A percentile compares a stretch with the other conserved stretches of the same genome.
Conservation (phyloP, 2,797 vertebrate species). For the Pyrocephalus nanus region DNA sequence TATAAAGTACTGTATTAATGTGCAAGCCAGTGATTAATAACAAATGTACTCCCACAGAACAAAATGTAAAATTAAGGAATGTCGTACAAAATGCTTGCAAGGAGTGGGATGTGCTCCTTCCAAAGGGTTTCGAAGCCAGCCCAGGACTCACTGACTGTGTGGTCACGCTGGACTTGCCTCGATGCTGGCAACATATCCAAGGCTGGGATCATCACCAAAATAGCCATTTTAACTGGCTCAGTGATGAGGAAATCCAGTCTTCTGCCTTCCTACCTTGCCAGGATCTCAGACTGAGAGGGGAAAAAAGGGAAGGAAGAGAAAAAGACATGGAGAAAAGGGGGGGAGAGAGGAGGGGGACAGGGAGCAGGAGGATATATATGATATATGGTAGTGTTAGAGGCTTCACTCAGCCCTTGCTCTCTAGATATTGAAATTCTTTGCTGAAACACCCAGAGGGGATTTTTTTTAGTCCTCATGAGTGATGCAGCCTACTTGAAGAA, state of each 20-base stretch:
- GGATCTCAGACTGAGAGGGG: not conserved
- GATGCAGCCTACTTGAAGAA: not conserved
- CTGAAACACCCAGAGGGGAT: not conserved
- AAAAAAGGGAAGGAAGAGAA: not conserved
- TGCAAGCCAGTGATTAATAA: constrained; percentile 63
- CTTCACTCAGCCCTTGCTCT: not conserved
- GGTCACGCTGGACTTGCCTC: constrained; percentile 3
- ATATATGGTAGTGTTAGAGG: not conserved
- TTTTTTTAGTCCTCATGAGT: not conserved
- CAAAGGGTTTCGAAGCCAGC: not conserved
- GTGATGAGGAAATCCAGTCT: not conserved
- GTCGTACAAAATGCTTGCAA: not conserved
- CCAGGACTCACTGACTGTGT: constrained; percentile 5
- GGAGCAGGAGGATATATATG: no score
- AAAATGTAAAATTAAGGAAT: constrained; percentile 59
- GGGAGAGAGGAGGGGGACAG: rapidly evolving
- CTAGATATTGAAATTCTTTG: not conserved
- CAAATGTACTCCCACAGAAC: constrained; percentile 65
- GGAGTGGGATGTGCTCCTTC: constrained; percentile 41
- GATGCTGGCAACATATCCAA: not conserved
- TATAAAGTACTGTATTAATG: constrained; percentile 57
- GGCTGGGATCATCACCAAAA: not conserved
- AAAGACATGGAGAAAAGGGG: not conserved
- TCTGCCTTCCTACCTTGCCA: not conserved
- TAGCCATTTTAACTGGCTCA: constrained; percentile 11